Evolutionary conservation across 2,113 vertebrate species (phyloP), one percentile per base, ranked within the genome.

Genomic region (Melanotaenia duboulayi): DNA sequence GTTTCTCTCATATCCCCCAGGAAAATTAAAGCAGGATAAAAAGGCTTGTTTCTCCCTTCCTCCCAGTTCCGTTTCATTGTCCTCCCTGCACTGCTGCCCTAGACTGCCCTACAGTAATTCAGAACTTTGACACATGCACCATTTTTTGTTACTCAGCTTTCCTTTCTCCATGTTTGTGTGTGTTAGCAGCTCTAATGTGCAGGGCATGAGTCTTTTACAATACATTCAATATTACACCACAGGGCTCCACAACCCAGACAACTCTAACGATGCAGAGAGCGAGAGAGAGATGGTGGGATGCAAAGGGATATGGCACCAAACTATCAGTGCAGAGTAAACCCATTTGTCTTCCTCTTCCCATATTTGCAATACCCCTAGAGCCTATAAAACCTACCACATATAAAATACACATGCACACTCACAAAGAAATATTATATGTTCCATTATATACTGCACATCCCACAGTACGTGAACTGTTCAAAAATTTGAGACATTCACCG

Each of bases 151-250:
- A 64, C 62, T 40, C 71, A 16, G 19, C 65, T 39, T 51, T 64
- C 24, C 51, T 73, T 37, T 57, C 10, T 39, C 2, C 62, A 52
- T 68, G 51, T 79, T 19, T 71, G 24, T 81, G 81, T 81, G 69
- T 75, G 70, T 65, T 78, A 80, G 68, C 62, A 56, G 71, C 74
- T 75, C 76, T 92, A 89, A 90, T 89, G 85, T 84, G 86, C 25
- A 32, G 81, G 68, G 80, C 65, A 76, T 87, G 86, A 84, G 71
- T 74, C 84, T 91, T 92, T 90, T 90, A 89, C 90, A 90, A 83
- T 84, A 81, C 84, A 83, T 84, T 89, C 85, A 85, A 87, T 91
- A 91, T 86, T 76, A 70, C 85, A 90, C 91, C 89, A 68, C 76
- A 72, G 90, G 91, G 88, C 78, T 81, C 78, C 71, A 9, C 87